phyloP scores from a whole-genome alignment of 2,888 invertebrate species.

The Lobophora halterata region DNA sequence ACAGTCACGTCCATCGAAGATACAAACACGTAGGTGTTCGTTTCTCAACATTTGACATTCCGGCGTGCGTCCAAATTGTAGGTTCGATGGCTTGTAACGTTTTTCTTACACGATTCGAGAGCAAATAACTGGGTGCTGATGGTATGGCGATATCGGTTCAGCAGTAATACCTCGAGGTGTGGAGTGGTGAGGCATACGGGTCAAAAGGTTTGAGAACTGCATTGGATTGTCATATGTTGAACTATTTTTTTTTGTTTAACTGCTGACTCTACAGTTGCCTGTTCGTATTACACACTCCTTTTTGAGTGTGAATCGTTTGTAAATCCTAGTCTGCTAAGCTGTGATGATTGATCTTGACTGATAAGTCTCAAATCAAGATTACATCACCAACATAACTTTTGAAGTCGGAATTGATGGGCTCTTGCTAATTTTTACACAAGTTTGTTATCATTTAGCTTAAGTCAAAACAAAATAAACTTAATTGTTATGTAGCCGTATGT shows the following conservation, averaged over 20 bases:
- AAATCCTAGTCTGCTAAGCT: too few species aligned
- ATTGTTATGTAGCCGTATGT: too few species aligned
- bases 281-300: too few species aligned
- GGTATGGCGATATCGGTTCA: conserved; percentile 70
- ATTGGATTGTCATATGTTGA: neutral
- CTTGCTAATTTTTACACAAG: too few species aligned
- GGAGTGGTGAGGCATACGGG: conserved; percentile 41
- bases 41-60: conserved; percentile 76
- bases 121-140: conserved; percentile 76
- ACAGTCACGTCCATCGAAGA: conserved; percentile 46
- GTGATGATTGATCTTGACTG: too few species aligned
- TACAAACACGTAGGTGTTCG: conserved; percentile 21
- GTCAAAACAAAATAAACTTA: too few species aligned
- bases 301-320: too few species aligned
- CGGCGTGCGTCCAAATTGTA: conserved; percentile 58
- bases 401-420: too few species aligned
- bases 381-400: too few species aligned
- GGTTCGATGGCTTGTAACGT: conserved; percentile 63
- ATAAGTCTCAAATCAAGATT: too few species aligned
- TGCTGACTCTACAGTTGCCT: too few species aligned
- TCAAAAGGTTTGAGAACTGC: conserved; percentile 15
- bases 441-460: too few species aligned
- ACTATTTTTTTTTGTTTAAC: neutral
- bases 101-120: conserved; percentile 78
- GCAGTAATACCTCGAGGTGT: conserved; percentile 57